Evolutionary conservation across 2,113 vertebrate species (phyloP), one percentile per base, ranked within the genome.

Genomic region (Cervus canadensis): DNA sequence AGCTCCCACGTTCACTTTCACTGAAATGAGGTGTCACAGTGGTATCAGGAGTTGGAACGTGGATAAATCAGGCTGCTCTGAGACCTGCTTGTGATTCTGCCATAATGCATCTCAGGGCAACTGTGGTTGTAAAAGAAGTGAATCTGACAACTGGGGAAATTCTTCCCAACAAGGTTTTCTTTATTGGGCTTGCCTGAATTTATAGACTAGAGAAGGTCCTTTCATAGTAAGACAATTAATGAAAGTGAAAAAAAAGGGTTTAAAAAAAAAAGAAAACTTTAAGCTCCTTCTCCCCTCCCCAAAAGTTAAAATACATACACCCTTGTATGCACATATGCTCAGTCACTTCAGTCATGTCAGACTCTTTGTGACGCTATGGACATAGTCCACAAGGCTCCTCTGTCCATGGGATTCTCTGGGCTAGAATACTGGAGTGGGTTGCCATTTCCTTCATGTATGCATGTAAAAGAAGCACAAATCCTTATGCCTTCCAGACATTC

Each of bases 401-500:
- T 40, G 19, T 71, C 67, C n/a, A 13, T 40, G 67, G 19, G 10
- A 71, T 12, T 71, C 19, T 40, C n/a, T 9, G 23, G 67, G n/a
- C 36, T 23, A 71, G 67, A 71, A 40, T 71, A 71, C 21, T 40
- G n/a, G 67, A 71, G 19, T 71, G n/a, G n/a, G 19, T 71, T 71
- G 67, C n/a, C n/a, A 40, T 71, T 71, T 71, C n/a, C 67, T 40
- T 40, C n/a, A 71, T 6, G n/a, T 40, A 71, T 12, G 67, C n/a
- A 23, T 74, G 67, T 74, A 74, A 74, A 74, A 74, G 67, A 54
- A 50, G 87, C 50, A 54, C 48, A 87, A 59, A 76, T 28, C 17
- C 33, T 96, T 86, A 83, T 81, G 57, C 28, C 48, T 86, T 91
- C 62, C 43, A 78, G 93, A 93, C 62, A 85, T 85, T 97, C 76